Evolutionary conservation across 2,113 vertebrate genomes (phyloP), one percentile per base, ranked within the genome.

Genomic region (Callipepla squamata): DNA sequence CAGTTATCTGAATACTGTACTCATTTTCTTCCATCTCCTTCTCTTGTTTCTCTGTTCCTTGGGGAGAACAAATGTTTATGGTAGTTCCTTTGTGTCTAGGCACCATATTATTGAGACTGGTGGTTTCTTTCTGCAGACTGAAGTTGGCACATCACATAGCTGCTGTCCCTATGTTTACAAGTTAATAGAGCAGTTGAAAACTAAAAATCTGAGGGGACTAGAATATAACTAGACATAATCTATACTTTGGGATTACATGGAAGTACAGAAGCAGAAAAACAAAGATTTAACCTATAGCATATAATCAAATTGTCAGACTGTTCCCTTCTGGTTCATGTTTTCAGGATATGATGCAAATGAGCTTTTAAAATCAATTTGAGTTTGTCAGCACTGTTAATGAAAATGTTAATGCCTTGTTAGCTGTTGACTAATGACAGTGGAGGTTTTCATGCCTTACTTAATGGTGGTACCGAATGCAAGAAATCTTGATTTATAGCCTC

Each of bases 391-490:
- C 5, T 13, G 57, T 73, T 84, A 84, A 87, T 93, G 75, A 79
- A 92, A 96, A 87, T 48, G 75, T 85, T 76, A 93, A 93, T 40
- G 85, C 81, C 95, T 97, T 82, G 90, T 96, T 97, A 97, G 94
- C 83, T 80, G 87, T 36, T 15, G 10, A 55, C 63, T 85, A 68
- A 93, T 30, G 44, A 70, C 25, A 91, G 88, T 45, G 47, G 19
- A 47, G 57, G 79, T 59, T 68, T 89, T 94, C 63, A 59, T 88
- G 85, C 87, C 93, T 85, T 77, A 25, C 93, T 81, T 77, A 55
- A 48, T 10, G 48, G 47, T 67, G 74, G 76, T 72, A 47, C 34
- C 0, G 2, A 75, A 65, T 51, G 77, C 72, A 89, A 96, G 93
- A 55, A 90, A 85, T 58, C 44, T 81, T 89, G 96, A 96, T 96